Evolutionary conservation across 2,113 vertebrate genomes (phyloP), one percentile per base, ranked within the genome.

Genomic region (Onychostruthus taczanowskii): DNA sequence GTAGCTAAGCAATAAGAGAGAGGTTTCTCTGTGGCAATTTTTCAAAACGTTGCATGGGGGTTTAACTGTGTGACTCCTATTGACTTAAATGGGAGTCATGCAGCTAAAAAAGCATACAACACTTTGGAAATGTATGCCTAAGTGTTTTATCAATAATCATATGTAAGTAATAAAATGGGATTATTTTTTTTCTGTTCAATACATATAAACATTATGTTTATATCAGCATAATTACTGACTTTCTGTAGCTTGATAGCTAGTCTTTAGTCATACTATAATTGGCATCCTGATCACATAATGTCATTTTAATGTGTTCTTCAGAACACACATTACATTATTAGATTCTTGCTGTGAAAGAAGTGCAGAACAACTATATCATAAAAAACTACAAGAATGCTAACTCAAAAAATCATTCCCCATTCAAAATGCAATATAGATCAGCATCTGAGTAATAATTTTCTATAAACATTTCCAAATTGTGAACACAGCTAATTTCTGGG

Each of bases 131-230:
- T 70, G 37, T 79, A 87, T 75, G 92, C 91, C 67, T 97, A 94
- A 98, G 88, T 96, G 93, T 97, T 97, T 96, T 96, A 87, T 94
- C 96, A 97, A 91, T 97, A 97, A 85, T 77, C 26, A 9, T 77
- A 95, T 93, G 37, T 96, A 92, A 97, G 95, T 92, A 96, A 95
- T 97, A 96, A 97, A 96, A 97, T 84, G 75, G 56, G 79, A 96
- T 68, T 92, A 50, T 91, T 94, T 97, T 87, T 94, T 95, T 97
- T 96, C 95, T 95, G 62, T 58, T 95, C 76, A 90, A 96, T 78
- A 93, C 67, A 93, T 89, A 96, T 87, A 97, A 97, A 98, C 93
- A 97, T 95, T 89, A 87, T 96, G 92, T 96, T 97, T 96, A 85
- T 97, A 96, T 88, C 81, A 95, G 94, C 69, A 95, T 87, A 95